Evolutionary conservation across 2,888 invertebrate species (phyloP).

Genomic region (Beris chalybata): DNA sequence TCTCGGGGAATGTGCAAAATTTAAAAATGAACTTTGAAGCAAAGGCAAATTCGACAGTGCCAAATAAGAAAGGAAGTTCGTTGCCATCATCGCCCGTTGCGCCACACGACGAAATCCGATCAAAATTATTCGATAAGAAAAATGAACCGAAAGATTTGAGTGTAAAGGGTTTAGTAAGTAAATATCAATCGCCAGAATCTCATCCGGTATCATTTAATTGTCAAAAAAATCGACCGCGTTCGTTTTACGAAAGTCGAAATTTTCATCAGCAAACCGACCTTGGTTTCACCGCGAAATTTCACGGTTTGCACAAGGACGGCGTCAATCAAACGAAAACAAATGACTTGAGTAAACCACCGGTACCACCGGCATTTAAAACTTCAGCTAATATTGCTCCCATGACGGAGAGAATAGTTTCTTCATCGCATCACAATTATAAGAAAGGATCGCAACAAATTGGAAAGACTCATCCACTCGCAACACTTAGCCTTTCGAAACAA

Average conservation of each 20-base stretch:
- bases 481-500: slow-evolving; percentile 77
- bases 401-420: slow-evolving; percentile 35
- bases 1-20: slow-evolving; percentile 78
- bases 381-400: slow-evolving; percentile 37
- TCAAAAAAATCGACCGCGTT: slow-evolving; percentile 45
- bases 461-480: slow-evolving; percentile 88
- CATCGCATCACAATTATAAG: slow-evolving; percentile 43
- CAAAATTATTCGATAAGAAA: slow-evolving; percentile 31
- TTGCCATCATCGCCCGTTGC: slow-evolving; percentile 68
- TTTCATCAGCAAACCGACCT: slow-evolving; percentile 48
- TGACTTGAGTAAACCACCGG: slow-evolving; percentile 53
- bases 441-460: slow-evolving; percentile 83
- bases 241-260: slow-evolving; percentile 51
- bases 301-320: slow-evolving; percentile 1
- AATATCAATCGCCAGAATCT: slow-evolving; percentile 64
- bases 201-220: slow-evolving; percentile 42
- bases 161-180: slow-evolving; percentile 74
- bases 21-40: slow-evolving; percentile 89
- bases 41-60: slow-evolving; percentile 55
- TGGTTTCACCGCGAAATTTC: slow-evolving; percentile 31
- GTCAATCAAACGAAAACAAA: slow-evolving; percentile 31
- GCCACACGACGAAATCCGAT: slow-evolving; percentile 51
- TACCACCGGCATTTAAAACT: slow-evolving; percentile 49
- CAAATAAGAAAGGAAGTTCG: slow-evolving; percentile 57
- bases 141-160: slow-evolving; percentile 63